Conservation (phyloP, 2,797 vertebrate genomes). For the Hafferia zeledoni region DNA sequence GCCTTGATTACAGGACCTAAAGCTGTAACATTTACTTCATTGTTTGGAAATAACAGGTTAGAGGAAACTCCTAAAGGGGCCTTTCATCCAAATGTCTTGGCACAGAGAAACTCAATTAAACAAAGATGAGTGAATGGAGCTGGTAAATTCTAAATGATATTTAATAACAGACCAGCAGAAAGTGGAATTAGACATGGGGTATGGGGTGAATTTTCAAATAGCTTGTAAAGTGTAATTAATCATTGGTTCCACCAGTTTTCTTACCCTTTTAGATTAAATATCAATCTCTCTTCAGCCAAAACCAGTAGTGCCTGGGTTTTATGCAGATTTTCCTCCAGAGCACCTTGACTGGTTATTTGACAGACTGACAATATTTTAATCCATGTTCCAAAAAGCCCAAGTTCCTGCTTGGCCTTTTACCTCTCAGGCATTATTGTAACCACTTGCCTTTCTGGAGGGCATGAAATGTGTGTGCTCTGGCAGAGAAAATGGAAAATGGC, state of each 20-base stretch:
- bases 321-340: neutral
- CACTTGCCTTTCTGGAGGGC: neutral
- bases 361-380: neutral
- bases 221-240: conserved; percentile 14
- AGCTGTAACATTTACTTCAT: neutral
- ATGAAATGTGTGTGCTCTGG: neutral
- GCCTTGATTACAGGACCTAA: neutral
- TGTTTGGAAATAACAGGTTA: conserved; percentile 37
- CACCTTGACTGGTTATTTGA: neutral
- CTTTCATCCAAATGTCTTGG: neutral
- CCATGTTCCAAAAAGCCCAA: neutral
- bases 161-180: conserved; percentile 18
- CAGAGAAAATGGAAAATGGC: neutral
- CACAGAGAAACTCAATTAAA: neutral
- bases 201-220: neutral
- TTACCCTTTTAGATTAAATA: conserved; percentile 31
- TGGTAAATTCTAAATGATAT: neutral
- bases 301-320: conserved; percentile 11
- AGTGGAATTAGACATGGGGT: neutral
- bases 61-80: neutral
- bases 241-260: neutral
- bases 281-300: conserved; percentile 23
- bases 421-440: neutral
- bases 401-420: neutral
- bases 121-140: neutral